A percentile compares a stretch with the other conserved stretches of the same genome.
These are phyloP conservation scores for Phalloptychus januarius DNA, from an alignment of 2,797 vertebrate species.

Conservation along the genomic window DNA sequence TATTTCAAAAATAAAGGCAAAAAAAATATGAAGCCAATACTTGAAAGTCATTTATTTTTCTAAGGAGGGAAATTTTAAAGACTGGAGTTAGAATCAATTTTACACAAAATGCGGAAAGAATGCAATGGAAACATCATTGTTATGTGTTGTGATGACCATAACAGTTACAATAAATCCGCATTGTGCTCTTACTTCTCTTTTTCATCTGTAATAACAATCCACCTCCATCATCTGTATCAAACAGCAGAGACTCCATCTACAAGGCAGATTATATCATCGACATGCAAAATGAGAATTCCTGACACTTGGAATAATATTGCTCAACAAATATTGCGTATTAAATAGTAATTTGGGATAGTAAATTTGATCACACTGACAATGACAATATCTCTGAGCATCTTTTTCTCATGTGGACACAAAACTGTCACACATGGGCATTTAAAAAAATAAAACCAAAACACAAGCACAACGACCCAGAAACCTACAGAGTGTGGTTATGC, in stretches of 20 bases:
- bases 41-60: neutral
- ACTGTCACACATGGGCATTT: neutral
- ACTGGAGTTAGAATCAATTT: neutral
- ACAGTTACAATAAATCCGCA: neutral
- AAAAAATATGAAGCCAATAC: neutral
- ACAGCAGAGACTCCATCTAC: neutral
- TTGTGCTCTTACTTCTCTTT: neutral
- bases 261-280: neutral
- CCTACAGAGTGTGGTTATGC: neutral
- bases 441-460: slow-evolving; percentile 9
- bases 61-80: neutral
- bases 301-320: neutral
- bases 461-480: slow-evolving; percentile 42
- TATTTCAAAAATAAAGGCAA: neutral
- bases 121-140: neutral
- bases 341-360: neutral
- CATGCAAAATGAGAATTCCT: neutral
- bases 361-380: neutral
- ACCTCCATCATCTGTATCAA: neutral
- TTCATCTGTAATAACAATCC: neutral
- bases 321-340: neutral
- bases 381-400: neutral
- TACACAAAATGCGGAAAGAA: neutral
- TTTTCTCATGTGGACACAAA: neutral
- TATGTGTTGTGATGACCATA: neutral